A percentile compares a stretch with the other conserved stretches of the same genome.
Evolutionary conservation across 2,888 invertebrate species (phyloP).

Genomic region (Standfussiana lucernea): DNA sequence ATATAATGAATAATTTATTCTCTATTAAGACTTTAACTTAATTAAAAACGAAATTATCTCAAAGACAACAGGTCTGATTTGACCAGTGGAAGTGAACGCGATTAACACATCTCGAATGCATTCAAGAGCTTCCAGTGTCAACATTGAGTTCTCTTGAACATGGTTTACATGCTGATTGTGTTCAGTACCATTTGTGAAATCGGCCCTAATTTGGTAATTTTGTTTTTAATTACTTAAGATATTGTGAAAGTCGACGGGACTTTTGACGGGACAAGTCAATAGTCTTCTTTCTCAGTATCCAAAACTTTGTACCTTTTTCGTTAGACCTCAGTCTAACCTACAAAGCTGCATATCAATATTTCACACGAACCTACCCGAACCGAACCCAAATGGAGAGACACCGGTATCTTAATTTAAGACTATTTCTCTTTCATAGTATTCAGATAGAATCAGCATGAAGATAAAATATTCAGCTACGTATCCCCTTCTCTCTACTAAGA

Average conservation of each 20-base stretch:
- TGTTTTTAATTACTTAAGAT: background rate
- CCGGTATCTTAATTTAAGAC: slow-evolving; percentile 15
- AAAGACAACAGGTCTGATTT: too few species aligned
- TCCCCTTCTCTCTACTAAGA: slow-evolving; percentile 42
- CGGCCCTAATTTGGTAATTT: too few species aligned
- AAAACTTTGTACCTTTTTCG: background rate
- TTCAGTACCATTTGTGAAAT: background rate
- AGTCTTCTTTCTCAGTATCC: background rate
- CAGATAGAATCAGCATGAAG: slow-evolving; percentile 52
- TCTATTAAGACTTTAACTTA: too few species aligned
- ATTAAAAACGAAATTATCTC: too few species aligned
- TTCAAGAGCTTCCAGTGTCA: too few species aligned
- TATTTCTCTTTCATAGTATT: slow-evolving; percentile 45
- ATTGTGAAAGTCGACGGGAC: background rate
- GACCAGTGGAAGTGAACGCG: background rate
- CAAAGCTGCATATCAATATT: slow-evolving; percentile 31
- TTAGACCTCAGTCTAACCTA: background rate
- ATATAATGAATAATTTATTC: too few species aligned
- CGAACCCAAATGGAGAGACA: slow-evolving; percentile 5
- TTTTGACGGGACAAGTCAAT: background rate
- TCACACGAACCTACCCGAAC: background rate
- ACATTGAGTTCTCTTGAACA: background rate
- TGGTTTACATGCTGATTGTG: background rate
- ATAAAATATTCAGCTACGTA: slow-evolving; percentile 53
- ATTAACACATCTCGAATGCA: background rate